phyloP scores from a whole-genome alignment of 2,888 invertebrate species.

The Rhagophthalmus giganteus region DNA sequence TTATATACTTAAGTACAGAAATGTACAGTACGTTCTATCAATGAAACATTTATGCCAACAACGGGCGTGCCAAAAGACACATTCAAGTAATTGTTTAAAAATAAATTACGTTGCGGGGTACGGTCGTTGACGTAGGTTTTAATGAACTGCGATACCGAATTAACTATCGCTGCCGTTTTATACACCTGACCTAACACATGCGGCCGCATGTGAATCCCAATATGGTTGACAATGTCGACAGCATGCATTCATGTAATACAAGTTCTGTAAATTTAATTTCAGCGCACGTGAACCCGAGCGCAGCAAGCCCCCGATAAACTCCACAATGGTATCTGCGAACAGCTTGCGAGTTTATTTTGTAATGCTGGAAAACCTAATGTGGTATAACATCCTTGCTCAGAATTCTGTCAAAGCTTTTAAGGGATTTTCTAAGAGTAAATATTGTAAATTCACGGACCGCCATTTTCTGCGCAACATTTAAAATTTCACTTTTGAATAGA shows the following conservation, averaged over 20 bases:
- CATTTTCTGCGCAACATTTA: too few species aligned
- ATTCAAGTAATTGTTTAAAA: constrained; percentile 27
- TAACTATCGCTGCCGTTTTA: constrained; percentile 16
- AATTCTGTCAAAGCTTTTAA: too few species aligned
- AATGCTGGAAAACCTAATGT: too few species aligned
- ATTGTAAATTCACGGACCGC: too few species aligned
- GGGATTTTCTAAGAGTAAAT: too few species aligned
- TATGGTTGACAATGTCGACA: constrained; percentile 23
- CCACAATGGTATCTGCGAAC: too few species aligned
- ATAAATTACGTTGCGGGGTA: constrained; percentile 15
- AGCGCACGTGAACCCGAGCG: constrained; percentile 18
- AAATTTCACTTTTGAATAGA: too few species aligned
- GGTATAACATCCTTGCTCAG: too few species aligned
- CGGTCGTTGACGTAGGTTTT: constrained; percentile 24
- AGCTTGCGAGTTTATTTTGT: too few species aligned
- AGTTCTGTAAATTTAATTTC: constrained; percentile 27
- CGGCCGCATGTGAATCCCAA: constrained; percentile 24
- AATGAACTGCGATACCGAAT: constrained; percentile 25
- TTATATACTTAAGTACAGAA: too few species aligned
- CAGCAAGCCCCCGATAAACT: constrained; percentile 7
- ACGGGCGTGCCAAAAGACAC: constrained; percentile 13
- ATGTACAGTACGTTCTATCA: too few species aligned
- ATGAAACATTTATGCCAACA: constrained; percentile 16
- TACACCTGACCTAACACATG: constrained; percentile 28
- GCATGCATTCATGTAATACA: constrained; percentile 22